These are phyloP conservation scores for Chaitophorus viminalis DNA, from an alignment of 2,888 invertebrate genomes.

Conservation along the genomic window DNA sequence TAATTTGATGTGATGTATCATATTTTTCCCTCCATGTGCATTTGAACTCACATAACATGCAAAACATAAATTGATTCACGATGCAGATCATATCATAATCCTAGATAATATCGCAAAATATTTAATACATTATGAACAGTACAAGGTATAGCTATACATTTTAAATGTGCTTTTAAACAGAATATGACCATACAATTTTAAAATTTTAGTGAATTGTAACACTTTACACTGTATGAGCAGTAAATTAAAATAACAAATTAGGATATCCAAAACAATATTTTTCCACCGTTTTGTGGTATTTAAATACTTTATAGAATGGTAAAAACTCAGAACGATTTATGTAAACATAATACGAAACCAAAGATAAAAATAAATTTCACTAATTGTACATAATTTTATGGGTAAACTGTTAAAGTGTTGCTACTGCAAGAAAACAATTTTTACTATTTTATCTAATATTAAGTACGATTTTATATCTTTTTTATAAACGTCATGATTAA, in stretches of 20 bases:
- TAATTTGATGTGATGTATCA: conserved; percentile 29
- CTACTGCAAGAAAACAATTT: too few relatives aligned
- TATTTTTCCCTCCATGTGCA: conserved; percentile 46
- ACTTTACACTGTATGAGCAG: too few relatives aligned
- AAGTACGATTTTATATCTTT: too few relatives aligned
- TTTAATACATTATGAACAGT: too few relatives aligned
- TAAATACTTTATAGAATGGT: not conserved
- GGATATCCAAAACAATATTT: not conserved
- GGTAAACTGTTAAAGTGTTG: not conserved
- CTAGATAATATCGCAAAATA: not conserved
- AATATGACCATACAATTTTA: not conserved
- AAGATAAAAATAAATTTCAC: too few relatives aligned
- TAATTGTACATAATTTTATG: not conserved
- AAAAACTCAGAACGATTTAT: too few relatives aligned
- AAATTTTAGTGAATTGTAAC: not conserved
- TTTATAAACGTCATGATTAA: not conserved
- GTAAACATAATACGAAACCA: too few relatives aligned
- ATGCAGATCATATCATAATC: conserved; percentile 35
- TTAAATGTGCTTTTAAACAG: not conserved
- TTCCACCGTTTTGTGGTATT: not conserved
- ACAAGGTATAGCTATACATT: not conserved
- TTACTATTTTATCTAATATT: too few relatives aligned
- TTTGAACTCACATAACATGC: conserved; percentile 39
- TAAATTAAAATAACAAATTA: not conserved
- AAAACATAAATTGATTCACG: conserved; percentile 32